Evolutionary conservation across 2,113 vertebrate genomes (phyloP).

Genomic region (Xenopus tropicalis): DNA sequence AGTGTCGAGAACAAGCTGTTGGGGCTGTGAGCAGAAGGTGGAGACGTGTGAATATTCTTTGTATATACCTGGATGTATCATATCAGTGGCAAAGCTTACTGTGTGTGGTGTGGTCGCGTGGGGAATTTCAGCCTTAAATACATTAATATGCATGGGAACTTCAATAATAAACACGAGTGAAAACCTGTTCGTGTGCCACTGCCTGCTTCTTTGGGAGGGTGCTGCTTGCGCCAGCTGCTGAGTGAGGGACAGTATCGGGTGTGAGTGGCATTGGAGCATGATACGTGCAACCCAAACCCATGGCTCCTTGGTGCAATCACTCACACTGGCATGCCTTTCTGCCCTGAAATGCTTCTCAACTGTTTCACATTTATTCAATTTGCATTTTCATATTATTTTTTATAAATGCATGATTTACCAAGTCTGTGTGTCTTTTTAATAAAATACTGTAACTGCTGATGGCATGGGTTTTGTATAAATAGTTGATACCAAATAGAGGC

Average conservation of each 20-base stretch:
- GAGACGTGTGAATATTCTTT: slow-evolving; percentile 77
- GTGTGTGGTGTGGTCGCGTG: slow-evolving; percentile 87
- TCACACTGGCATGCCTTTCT: no score
- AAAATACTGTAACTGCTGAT: no score
- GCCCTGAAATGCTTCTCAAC: no score
- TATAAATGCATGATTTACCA: not conserved
- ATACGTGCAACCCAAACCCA: no score
- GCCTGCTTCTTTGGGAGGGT: slow-evolving; percentile 1
- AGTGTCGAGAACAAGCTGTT: not conserved
- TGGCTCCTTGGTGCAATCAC: no score
- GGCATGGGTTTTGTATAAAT: no score
- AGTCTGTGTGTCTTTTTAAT: not conserved
- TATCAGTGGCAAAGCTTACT: slow-evolving; percentile 82
- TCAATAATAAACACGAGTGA: slow-evolving; percentile 73
- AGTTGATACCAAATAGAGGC: no score
- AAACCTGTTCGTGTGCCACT: slow-evolving; percentile 44
- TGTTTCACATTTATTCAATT: no score
- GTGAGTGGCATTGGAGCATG: no score
- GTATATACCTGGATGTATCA: slow-evolving; percentile 89
- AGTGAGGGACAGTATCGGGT: no score
- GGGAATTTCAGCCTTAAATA: slow-evolving; percentile 86
- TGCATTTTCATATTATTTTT: no score
- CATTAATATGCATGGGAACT: slow-evolving; percentile 91
- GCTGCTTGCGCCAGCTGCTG: no score
- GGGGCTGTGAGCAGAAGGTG: not conserved